Percentiles rank a stretch among this genome's conserved stretches.
Conservation (phyloP, 2,888 invertebrate genomes). For the Syritta pipiens region DNA sequence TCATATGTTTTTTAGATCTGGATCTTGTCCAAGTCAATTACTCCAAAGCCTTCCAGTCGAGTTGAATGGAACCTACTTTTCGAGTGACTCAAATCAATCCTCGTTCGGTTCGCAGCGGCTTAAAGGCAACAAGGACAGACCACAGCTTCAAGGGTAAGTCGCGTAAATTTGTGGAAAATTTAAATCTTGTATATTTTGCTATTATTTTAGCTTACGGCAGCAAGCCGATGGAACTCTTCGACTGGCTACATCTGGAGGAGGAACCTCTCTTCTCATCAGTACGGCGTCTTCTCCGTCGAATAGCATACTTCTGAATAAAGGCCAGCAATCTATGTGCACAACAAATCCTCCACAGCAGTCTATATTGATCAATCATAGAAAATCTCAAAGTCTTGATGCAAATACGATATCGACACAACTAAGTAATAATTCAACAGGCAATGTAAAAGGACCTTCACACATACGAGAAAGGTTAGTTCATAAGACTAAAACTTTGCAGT, state of each 20-base stretch:
- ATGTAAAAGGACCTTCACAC: conserved; percentile 77
- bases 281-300: conserved; percentile 61
- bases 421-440: conserved; percentile 61
- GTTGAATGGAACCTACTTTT: conserved; percentile 74
- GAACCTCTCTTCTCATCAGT: conserved; percentile 53
- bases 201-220: conserved; percentile 45
- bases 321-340: conserved; percentile 49
- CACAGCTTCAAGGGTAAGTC: conserved; percentile 75
- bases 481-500: conserved; percentile 29
- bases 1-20: conserved; percentile 84
- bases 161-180: background rate
- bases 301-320: conserved; percentile 57
- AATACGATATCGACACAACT: conserved; percentile 77
- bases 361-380: conserved; percentile 82
- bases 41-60: conserved; percentile 85
- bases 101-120: conserved; percentile 81
- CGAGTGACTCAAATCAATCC: conserved; percentile 49
- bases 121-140: conserved; percentile 84
- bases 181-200: background rate
- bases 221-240: conserved; percentile 55
- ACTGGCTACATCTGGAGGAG: conserved; percentile 55
- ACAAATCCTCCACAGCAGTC: conserved; percentile 38
- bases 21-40: conserved; percentile 94
- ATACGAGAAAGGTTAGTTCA: conserved; percentile 78
- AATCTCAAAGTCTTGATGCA: conserved; percentile 91